Evolutionary conservation across 1,140 invertebrate species (phyloP).

Genomic region (Lineus longissimus): DNA sequence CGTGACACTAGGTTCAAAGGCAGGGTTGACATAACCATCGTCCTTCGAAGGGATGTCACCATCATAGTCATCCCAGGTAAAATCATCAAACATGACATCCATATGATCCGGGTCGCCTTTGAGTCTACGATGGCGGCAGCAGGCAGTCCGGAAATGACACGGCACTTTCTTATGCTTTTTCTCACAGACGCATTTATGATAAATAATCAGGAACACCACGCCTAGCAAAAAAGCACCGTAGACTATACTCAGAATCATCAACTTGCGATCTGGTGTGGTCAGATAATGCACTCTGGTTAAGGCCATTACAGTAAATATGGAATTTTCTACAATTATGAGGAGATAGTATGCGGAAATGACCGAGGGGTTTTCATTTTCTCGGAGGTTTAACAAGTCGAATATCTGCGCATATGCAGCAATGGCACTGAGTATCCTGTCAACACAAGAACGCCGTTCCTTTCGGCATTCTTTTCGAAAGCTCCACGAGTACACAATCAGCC

Average conservation of each 20-base stretch:
- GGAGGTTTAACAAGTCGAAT: neutral
- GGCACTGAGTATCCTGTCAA: neutral
- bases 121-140: neutral
- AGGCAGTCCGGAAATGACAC: neutral
- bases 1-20: neutral
- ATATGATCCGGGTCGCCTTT: neutral
- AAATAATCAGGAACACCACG: neutral
- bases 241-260: neutral
- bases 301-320: neutral
- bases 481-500: neutral
- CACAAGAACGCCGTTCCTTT: neutral
- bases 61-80: constrained; percentile 5
- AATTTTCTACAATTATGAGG: neutral
- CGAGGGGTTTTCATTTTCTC: neutral
- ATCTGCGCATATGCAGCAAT: neutral
- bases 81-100: neutral
- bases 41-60: neutral
- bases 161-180: neutral
- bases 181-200: neutral
- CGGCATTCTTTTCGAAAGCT: neutral
- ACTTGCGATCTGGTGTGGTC: neutral
- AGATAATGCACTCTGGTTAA: neutral
- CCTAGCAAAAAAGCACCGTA: neutral
- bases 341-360: neutral
- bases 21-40: neutral